These are phyloP conservation scores for Dasypolia templi DNA, from an alignment of 2,888 invertebrate species.

Conservation along the genomic window DNA sequence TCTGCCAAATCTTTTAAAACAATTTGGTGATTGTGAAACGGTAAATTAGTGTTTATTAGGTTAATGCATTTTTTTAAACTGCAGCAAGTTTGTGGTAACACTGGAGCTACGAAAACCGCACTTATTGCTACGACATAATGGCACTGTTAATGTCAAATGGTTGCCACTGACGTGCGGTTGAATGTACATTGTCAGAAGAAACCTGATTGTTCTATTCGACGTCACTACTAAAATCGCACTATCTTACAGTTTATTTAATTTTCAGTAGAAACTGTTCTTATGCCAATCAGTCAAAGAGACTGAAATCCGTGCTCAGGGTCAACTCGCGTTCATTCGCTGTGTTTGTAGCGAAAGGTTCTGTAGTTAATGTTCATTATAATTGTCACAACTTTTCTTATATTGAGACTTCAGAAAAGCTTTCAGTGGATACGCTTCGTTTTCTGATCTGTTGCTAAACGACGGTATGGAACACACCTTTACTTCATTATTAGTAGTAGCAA, in stretches of 20 bases:
- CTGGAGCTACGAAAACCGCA: not conserved
- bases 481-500: not conserved
- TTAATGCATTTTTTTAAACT: no score
- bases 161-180: not conserved
- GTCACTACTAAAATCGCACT: constrained; percentile 6
- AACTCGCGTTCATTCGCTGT: not conserved
- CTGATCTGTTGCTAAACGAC: not conserved
- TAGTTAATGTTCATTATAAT: constrained; percentile 9
- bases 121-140: not conserved
- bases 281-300: constrained; percentile 31
- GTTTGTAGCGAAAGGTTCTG: not conserved
- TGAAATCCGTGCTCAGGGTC: constrained; percentile 33
- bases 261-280: constrained; percentile 17
- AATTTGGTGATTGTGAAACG: not conserved
- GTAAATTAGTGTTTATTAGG: not conserved
- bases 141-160: not conserved
- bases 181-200: not conserved
- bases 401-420: constrained; percentile 5
- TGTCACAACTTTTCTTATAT: constrained; percentile 1
- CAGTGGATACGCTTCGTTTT: not conserved
- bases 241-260: not conserved
- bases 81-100: not conserved
- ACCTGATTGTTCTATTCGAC: not conserved
- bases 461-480: not conserved
- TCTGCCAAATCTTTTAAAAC: not conserved